Conservation (phyloP, 2,113 vertebrate species). For the Glaucidium brasilianum region DNA sequence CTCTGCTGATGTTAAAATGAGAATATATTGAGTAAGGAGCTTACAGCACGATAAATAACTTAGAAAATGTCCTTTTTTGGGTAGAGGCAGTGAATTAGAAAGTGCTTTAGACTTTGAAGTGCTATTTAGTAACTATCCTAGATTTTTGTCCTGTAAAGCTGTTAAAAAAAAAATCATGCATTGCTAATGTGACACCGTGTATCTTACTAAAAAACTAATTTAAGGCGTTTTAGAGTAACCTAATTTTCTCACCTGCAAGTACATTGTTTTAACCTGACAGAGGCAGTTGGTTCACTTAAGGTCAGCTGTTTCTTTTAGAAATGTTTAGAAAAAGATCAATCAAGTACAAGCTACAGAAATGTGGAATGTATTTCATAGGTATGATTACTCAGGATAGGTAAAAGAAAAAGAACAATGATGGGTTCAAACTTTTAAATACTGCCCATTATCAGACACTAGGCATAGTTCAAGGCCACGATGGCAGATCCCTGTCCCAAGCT, state of each 20-base stretch:
- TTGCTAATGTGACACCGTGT: neutral
- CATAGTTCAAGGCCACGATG: neutral
- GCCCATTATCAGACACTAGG: neutral
- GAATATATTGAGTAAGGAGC: neutral
- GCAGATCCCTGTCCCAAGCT: accelerated
- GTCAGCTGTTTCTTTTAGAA: neutral
- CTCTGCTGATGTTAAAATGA: neutral
- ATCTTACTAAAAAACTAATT: neutral
- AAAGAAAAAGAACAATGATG: neutral
- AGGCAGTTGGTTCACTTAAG: neutral
- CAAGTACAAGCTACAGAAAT: neutral
- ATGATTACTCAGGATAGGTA: neutral
- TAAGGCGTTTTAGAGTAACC: neutral
- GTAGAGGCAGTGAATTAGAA: neutral
- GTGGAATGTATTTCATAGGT: neutral
- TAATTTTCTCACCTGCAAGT: neutral
- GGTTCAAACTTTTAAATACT: neutral
- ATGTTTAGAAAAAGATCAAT: neutral
- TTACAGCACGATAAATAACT: neutral
- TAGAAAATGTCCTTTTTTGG: neutral
- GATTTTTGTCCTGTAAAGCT: neutral
- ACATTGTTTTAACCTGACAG: neutral
- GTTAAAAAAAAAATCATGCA: neutral
- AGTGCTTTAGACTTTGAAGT: neutral
- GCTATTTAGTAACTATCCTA: neutral